phyloP scores from a whole-genome alignment of 2,113 vertebrate genomes.

The Alligator sinensis region DNA sequence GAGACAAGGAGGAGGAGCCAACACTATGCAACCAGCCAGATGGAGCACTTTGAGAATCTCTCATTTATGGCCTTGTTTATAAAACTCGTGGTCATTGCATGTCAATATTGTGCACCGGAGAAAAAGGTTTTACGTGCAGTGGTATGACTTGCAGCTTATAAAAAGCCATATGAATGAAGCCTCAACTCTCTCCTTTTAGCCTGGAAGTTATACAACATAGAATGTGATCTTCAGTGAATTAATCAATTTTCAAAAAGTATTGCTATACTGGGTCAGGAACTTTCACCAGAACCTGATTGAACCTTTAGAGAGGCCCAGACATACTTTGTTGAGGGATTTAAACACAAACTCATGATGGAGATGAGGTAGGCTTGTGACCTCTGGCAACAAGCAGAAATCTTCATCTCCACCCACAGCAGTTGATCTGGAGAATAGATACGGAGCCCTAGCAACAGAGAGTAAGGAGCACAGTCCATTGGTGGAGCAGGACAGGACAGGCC shows the following conservation, averaged over 20 bases:
- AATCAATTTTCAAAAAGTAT: accelerated
- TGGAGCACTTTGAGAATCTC: background rate
- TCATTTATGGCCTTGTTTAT: background rate
- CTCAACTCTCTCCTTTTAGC: background rate
- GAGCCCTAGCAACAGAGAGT: too few species aligned
- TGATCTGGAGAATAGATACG: too few species aligned
- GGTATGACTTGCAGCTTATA: background rate
- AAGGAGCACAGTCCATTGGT: too few species aligned
- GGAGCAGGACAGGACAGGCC: too few species aligned
- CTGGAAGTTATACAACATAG: background rate
- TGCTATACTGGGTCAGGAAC: background rate
- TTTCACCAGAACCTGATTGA: background rate
- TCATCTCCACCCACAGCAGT: background rate
- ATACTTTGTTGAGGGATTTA: background rate
- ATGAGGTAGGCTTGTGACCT: background rate
- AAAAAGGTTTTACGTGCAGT: background rate
- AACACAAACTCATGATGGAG: background rate
- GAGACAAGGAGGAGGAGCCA: background rate
- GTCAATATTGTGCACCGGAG: accelerated
- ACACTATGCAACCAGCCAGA: background rate
- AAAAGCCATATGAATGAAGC: background rate
- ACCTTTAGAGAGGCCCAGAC: background rate
- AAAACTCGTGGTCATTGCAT: background rate
- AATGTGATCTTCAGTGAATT: background rate
- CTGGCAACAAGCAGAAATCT: background rate